Base-by-base conservation (phyloP, 2,888 invertebrate genomes). In the Sylvicola fuscatus region DNA sequence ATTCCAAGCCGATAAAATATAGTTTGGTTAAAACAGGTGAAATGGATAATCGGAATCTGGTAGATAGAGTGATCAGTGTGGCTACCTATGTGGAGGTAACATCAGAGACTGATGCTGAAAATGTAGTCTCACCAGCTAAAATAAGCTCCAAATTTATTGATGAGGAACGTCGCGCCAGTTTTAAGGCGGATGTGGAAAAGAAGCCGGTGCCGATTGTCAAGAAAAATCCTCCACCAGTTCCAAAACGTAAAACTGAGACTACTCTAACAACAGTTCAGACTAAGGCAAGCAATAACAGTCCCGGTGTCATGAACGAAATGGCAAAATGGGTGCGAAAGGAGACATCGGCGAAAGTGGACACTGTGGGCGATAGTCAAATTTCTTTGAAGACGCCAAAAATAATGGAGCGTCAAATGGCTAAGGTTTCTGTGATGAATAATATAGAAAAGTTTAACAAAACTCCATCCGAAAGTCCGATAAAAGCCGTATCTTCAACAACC, bases 141-240 rank as follows among this genome's bases (percentile, higher is more conserved):
- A 51, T 56, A 37, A 58, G 53, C 55, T 55, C 55, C 53, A 55
- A 54, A 50, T 58, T 58, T 42, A 58, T 58, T 27, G 58, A 58
- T 40, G 57, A 58, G 40, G 57, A 58, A 42, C 54, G 57, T 42
- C 57, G 57, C 39, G 58, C 57, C 14, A 58, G 57, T 43, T 58
- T 56, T 41, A 58, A 58, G 41, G 51, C 49, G 42, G 21, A 21
- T 21, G 34, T 36, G 44, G 37, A 43, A 42, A 6, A 31, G 39
- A 26, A 42, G 40, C 8, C 35, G 41, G 21, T 21, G 21, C 5
- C 21, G 4, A 6, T 8, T 8, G 4, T 13, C 6, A 27, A 29
- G 38, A 39, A 36, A 35, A 27, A 32, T 12, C 34, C 41, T 4
- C 34, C 27, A 3, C 33, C 37, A 13, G 27, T 32, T n/a, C 30